A percentile compares a stretch with the other conserved stretches of the same genome.
These are phyloP conservation scores for Microcebus griseorufus DNA, from an alignment of 2,113 vertebrate species.

Conservation along the genomic window DNA sequence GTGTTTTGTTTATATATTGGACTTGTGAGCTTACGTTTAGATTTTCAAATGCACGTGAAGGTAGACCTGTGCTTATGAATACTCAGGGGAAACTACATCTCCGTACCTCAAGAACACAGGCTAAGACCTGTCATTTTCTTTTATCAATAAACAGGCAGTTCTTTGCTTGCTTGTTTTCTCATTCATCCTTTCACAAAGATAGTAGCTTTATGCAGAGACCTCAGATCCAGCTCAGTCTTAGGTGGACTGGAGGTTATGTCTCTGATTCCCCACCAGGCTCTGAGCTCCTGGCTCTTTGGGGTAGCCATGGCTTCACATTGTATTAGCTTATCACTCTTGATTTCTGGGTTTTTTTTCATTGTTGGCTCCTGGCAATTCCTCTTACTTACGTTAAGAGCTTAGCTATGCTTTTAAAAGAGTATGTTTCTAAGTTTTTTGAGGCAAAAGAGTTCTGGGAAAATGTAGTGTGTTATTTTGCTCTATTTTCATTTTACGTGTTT, in stretches of 20 bases:
- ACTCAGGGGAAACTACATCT: background rate
- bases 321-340: background rate
- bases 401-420: background rate
- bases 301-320: background rate
- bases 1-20: background rate
- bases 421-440: slow-evolving; percentile 22
- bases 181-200: background rate
- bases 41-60: background rate
- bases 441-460: background rate
- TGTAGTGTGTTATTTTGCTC: background rate
- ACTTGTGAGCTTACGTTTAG: slow-evolving; percentile 16
- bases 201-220: background rate
- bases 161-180: background rate
- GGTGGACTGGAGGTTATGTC: background rate
- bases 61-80: background rate
- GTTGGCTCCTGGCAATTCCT: background rate
- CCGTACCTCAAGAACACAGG: background rate
- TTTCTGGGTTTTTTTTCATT: slow-evolving; percentile 8
- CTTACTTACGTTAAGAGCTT: background rate
- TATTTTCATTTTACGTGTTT: background rate
- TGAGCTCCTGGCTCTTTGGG: background rate
- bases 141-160: background rate
- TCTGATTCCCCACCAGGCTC: background rate
- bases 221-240: background rate
- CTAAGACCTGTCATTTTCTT: slow-evolving; percentile 19